phyloP scores from a whole-genome alignment of 2,888 invertebrate species.

The Aphrophora alni region DNA sequence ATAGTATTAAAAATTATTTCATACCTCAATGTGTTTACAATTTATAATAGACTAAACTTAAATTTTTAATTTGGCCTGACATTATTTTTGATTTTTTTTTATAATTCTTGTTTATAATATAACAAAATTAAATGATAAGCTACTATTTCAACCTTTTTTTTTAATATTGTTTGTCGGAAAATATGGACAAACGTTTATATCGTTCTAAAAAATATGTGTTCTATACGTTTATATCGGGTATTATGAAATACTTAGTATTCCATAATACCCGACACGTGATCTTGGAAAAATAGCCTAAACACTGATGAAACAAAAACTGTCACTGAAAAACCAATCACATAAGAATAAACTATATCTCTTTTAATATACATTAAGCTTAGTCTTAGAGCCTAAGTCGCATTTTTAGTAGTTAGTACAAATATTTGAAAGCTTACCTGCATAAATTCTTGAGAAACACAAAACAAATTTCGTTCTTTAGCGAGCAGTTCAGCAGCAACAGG shows the following conservation, averaged over 20 bases:
- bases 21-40: no score
- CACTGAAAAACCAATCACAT: neutral
- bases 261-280: neutral
- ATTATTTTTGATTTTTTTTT: no score
- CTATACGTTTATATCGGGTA: neutral
- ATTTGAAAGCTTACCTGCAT: neutral
- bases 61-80: no score
- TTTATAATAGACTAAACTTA: no score
- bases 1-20: no score
- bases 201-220: no score
- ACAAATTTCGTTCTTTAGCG: neutral
- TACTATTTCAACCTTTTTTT: neutral
- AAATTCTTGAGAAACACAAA: neutral
- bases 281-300: neutral
- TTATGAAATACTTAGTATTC: neutral
- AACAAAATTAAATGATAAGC: no score
- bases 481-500: neutral
- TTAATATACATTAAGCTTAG: neutral
- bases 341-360: neutral
- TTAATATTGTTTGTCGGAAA: neutral
- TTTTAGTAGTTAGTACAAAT: neutral
- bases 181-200: no score
- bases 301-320: neutral
- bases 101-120: no score
- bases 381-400: neutral